phyloP scores from a whole-genome alignment of 2,113 vertebrate species.

The Prietella phreatophila region DNA sequence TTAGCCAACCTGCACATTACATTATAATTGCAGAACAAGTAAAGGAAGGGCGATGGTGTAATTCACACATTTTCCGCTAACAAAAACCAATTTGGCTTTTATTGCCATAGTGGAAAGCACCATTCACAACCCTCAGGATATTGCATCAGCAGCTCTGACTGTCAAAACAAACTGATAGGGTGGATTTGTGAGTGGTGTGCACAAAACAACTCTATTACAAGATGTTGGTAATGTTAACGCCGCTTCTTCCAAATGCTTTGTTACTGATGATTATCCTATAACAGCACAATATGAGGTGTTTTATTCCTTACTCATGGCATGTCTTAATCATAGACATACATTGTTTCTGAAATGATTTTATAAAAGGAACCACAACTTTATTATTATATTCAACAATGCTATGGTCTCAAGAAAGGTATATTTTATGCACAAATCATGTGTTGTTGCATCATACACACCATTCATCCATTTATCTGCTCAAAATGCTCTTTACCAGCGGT shows the following conservation, averaged over 20 bases:
- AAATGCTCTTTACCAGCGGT: background rate
- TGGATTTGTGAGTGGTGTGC: background rate
- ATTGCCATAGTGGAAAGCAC: slow-evolving; percentile 50
- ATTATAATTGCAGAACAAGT: slow-evolving; percentile 60
- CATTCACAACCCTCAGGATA: slow-evolving; percentile 27
- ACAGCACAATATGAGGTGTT: background rate
- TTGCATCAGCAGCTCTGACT: slow-evolving; percentile 24
- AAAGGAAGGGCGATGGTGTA: slow-evolving; percentile 56
- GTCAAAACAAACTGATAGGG: slow-evolving; percentile 43
- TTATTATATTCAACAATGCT: background rate
- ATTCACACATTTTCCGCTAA: slow-evolving; percentile 52
- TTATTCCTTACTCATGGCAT: background rate
- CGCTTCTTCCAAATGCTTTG: background rate
- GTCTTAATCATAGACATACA: background rate
- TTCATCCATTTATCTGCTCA: background rate
- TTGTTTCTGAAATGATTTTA: background rate
- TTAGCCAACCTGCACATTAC: slow-evolving; percentile 57
- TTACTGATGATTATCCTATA: background rate
- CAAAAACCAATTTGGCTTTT: slow-evolving; percentile 55
- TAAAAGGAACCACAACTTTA: background rate
- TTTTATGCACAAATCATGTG: background rate
- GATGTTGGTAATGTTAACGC: background rate
- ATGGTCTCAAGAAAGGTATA: background rate
- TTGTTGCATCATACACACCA: background rate
- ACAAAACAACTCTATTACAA: background rate